Evolutionary conservation across 2,888 invertebrate species (phyloP).

Genomic region (Atrina japonica): DNA sequence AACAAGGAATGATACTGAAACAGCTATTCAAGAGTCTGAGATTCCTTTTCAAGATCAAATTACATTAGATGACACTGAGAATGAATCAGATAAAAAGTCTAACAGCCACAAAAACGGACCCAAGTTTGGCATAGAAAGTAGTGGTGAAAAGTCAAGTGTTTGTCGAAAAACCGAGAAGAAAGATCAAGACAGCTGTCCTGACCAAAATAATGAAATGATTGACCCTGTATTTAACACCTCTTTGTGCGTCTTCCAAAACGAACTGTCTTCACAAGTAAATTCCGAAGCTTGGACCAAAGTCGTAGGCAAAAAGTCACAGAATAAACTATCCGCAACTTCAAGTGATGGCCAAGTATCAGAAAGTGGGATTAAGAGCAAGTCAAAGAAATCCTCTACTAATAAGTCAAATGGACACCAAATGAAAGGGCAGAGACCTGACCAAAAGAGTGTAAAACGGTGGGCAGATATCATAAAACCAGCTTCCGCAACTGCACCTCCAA

Average conservation of each 20-base stretch:
- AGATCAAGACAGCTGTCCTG: no score
- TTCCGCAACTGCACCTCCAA: background rate
- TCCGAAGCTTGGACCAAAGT: slow-evolving; percentile 27
- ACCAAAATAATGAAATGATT: no score
- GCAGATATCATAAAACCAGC: slow-evolving; percentile 5
- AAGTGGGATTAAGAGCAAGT: background rate
- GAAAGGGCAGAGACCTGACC: background rate
- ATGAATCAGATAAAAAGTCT: background rate
- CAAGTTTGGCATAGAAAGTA: background rate
- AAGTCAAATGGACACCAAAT: background rate
- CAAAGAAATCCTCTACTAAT: background rate
- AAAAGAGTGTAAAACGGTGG: background rate
- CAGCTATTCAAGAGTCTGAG: no score
- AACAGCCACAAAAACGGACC: background rate
- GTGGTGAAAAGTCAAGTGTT: background rate
- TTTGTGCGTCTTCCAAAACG: no score
- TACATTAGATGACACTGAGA: no score
- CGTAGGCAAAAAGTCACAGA: slow-evolving; percentile 10
- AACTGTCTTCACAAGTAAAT: background rate
- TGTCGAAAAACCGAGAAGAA: background rate
- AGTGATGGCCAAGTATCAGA: background rate
- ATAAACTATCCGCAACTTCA: background rate
- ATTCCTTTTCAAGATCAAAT: no score
- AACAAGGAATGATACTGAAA: no score
- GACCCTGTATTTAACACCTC: no score